phyloP scores from a whole-genome alignment of 2,888 invertebrate genomes.

The Charanyca ferruginea region DNA sequence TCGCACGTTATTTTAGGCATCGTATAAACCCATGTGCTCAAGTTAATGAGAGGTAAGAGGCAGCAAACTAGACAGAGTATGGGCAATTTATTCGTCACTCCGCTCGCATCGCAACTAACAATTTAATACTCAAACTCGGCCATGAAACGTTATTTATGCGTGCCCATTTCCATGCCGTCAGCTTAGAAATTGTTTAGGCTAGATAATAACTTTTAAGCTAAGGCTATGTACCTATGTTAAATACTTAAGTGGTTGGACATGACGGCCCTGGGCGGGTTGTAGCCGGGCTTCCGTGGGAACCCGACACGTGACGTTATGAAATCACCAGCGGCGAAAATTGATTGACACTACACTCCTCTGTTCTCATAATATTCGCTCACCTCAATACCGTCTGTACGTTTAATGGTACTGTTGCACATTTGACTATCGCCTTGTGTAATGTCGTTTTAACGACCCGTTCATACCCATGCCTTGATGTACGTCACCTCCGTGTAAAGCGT shows the following conservation, averaged over 20 bases:
- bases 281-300: conserved; percentile 90
- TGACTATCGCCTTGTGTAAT: conserved; percentile 49
- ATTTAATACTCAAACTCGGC: conserved; percentile 82
- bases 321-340: conserved; percentile 88
- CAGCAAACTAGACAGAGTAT: conserved; percentile 70
- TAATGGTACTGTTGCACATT: conserved; percentile 54
- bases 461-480: conserved; percentile 23
- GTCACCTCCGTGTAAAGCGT: conserved; percentile 26
- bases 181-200: conserved; percentile 87
- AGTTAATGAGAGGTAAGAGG: conserved; percentile 66
- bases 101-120: conserved; percentile 75
- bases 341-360: conserved; percentile 80
- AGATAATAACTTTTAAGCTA: conserved; percentile 90
- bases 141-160: conserved; percentile 86
- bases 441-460: conserved; percentile 41
- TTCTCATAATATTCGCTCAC: conserved; percentile 68
- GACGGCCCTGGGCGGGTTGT: conserved; percentile 88
- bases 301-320: conserved; percentile 87
- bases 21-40: conserved; percentile 49
- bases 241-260: conserved; percentile 90
- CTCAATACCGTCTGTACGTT: conserved; percentile 54
- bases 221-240: conserved; percentile 88
- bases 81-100: conserved; percentile 76
- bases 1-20: conserved; percentile 48
- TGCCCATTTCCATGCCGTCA: conserved; percentile 88